Evolutionary conservation across 2,888 invertebrate species (phyloP), one percentile per base, ranked within the genome.

Genomic region (Scotopteryx bipunctaria): DNA sequence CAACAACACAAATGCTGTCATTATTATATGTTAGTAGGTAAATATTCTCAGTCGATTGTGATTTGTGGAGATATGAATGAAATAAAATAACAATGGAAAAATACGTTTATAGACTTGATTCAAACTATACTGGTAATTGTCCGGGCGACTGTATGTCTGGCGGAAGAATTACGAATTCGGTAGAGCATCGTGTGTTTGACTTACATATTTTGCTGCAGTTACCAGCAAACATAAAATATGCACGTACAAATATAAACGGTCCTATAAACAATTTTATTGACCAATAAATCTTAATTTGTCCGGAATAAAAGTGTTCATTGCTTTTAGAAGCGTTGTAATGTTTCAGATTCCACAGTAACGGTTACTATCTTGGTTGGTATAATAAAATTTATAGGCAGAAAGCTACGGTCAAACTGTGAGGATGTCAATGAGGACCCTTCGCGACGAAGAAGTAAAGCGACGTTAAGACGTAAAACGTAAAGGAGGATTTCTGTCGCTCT

Each of bases 321-420:
- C 14, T 47, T 35, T 13, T 27, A 11, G 5, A 36, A 19, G 8
- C 9, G 32, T 33, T 43, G 23, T 25, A 37, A 31, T 42, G 16
- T 25, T 36, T 27, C 6, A 35, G 17, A 17, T 35, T 19, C 21
- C 35, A 56, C 51, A 67, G 69, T 68, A 56, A 66, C 61, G 64
- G 64, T 68, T 65, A 70, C n/a, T n/a, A n/a, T n/a, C n/a, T n/a
- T n/a, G n/a, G n/a, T n/a, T n/a, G n/a, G n/a, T n/a, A n/a, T n/a
- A n/a, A n/a, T 69, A 64, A 70, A 73, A 77, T 80, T 77, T 76
- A 78, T 75, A 68, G 66, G 51, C 66, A 59, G 14, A 16, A 25
- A 25, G 38, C 38, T 38, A 13, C 25, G 5, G 25, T 4, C 27
- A 38, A 23, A 37, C 23, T n/a, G 15, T n/a, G n/a, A n/a, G n/a